Base-by-base conservation (phyloP, 2,797 vertebrate genomes). In the Toxotes lorentzi region DNA sequence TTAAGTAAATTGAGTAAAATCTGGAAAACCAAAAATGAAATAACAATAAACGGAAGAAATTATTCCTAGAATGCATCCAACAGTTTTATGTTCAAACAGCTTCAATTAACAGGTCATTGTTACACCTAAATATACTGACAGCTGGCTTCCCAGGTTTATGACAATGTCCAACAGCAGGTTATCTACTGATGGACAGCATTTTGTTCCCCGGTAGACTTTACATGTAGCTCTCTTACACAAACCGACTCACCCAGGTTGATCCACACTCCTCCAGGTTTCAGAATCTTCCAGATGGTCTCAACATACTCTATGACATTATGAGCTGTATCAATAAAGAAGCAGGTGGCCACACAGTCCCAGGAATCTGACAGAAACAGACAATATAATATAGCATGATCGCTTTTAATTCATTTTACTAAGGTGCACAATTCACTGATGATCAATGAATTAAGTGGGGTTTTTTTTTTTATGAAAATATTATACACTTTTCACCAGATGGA, bases 281-380 rank as follows among this genome's bases (percentile, higher is more conserved):
- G 96, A 93, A 99, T 99, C 91, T 98, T 99, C 98, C 98, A 99
- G 90, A 99, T 99, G 24, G 97, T 98, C 80, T 99, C 98, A 90
- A 99, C 95, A 75, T 99, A 99, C 88, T 99, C 98, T 38, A 99
- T 95, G 81, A 99, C 96, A 78, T 99, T 99, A 93, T 99, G 98
- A 83, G 98, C 98, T 5, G 98, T 99, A 87, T 99, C 98, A 76
- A 99, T 99, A 87, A 99, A 99, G 94, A 99, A 99, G 91, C 98
- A 99, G 81, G 98, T 99, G 40, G 98, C 96, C 87, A 99, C 96
- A 64, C 98, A 99, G 90, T 99, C 96, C 98, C 98, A 99, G 4
- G 94, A 92, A 88, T 97, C 98, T 99, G 94, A 84, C 4, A 35
- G 30, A 67, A 40, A 83, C 4, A 84, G 19, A 81, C 9, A 51